Evolutionary conservation across 1,140 invertebrate species (phyloP).

Genomic region (Halictus rubicundus): DNA sequence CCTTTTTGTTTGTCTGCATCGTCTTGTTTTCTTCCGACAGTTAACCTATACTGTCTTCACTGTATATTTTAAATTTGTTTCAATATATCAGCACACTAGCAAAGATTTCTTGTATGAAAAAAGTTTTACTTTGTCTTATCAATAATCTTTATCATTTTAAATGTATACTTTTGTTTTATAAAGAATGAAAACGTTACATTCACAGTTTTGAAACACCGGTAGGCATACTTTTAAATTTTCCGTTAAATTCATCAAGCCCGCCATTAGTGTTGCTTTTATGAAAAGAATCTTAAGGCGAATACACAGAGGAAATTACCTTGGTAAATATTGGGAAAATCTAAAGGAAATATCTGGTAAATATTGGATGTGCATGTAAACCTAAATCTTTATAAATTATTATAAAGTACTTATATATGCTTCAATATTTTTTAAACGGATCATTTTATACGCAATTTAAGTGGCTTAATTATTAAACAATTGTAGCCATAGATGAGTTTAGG

Average conservation of each 20-base stretch:
- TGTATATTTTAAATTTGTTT: neutral
- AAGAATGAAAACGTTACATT: neutral
- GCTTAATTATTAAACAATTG: too few species aligned
- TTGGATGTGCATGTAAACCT: too few species aligned
- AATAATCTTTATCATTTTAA: neutral
- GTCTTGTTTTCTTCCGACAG: constrained; percentile 44
- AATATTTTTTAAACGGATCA: too few species aligned
- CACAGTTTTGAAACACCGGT: constrained; percentile 10
- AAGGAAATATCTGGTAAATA: too few species aligned
- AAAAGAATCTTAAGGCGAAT: neutral
- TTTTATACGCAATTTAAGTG: too few species aligned
- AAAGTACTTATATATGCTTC: too few species aligned
- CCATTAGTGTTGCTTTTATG: neutral
- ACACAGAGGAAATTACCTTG: too few species aligned
- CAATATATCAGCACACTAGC: neutral
- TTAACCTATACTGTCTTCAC: constrained; percentile 33
- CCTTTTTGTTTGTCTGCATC: constrained; percentile 48
- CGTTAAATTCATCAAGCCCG: constrained; percentile 16
- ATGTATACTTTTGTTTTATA: neutral
- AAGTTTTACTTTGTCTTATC: neutral
- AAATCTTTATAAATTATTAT: too few species aligned
- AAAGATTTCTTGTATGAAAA: neutral
- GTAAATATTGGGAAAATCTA: neutral
- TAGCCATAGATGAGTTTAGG: too few species aligned
- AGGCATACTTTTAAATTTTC: neutral